Evolutionary conservation across 2,888 invertebrate species (phyloP).

Genomic region (Acleris cristana): DNA sequence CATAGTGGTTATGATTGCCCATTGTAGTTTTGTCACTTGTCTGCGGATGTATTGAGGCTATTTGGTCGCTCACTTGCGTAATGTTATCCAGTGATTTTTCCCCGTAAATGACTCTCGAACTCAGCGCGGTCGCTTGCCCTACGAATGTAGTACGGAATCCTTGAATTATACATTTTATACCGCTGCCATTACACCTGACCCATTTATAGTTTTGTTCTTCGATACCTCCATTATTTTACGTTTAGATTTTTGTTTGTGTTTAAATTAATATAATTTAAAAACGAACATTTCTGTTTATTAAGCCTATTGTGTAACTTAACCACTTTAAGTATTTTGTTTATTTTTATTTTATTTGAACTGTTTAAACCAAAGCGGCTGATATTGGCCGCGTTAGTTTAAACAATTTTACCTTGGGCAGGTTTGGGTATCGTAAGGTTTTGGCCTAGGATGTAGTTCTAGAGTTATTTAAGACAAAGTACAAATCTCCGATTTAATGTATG

Average conservation of each 20-base stretch:
- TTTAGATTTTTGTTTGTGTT: conserved; percentile 68
- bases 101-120: conserved; percentile 37
- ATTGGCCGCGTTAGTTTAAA: conserved; percentile 47
- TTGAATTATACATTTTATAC: conserved; percentile 39
- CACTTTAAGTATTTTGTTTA: conserved; percentile 65
- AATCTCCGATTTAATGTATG: conserved; percentile 77
- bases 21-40: conserved; percentile 4
- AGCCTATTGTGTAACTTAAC: conserved; percentile 65
- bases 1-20: background rate
- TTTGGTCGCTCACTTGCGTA: background rate
- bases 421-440: conserved; percentile 83
- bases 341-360: conserved; percentile 52
- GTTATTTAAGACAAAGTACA: conserved; percentile 82
- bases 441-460: conserved; percentile 82
- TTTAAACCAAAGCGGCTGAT: conserved; percentile 22
- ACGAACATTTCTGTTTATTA: conserved; percentile 68
- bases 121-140: conserved; percentile 19
- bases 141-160: conserved; percentile 36
- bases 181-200: conserved; percentile 53
- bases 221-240: conserved; percentile 57
- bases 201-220: conserved; percentile 59
- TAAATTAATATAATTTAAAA: conserved; percentile 72
- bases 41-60: background rate
- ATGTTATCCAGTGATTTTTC: conserved; percentile 8
- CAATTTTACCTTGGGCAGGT: conserved; percentile 81